Conservation (phyloP, 2,113 vertebrate genomes). For the Galemys pyrenaicus region DNA sequence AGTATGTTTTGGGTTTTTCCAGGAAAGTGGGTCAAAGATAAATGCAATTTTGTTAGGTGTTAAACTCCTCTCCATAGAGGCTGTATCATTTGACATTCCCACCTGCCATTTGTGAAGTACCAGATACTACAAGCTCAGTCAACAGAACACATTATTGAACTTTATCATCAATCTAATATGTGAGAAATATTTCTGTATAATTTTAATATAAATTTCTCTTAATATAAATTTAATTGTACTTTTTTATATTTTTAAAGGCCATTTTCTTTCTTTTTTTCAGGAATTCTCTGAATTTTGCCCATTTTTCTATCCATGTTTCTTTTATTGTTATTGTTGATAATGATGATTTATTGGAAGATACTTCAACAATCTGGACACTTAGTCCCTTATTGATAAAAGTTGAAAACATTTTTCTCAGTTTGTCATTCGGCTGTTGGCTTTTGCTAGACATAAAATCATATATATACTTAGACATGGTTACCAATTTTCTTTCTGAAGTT, state of each 20-base stretch:
- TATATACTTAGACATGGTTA: neutral
- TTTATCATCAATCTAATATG: neutral
- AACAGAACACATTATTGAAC: neutral
- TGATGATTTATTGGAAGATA: neutral
- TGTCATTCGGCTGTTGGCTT: conserved; percentile 36
- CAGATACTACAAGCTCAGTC: neutral
- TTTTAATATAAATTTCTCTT: conserved; percentile 40
- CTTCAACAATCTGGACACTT: neutral
- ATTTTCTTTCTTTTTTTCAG: neutral
- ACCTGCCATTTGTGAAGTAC: neutral
- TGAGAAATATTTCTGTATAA: neutral
- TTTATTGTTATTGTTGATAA: neutral
- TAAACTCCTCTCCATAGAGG: neutral
- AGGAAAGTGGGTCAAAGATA: neutral
- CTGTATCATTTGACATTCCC: neutral
- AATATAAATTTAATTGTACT: neutral
- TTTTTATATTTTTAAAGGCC: neutral
- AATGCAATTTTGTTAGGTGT: neutral
- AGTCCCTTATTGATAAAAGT: neutral
- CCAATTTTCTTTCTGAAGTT: neutral
- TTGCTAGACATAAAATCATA: conserved; percentile 19
- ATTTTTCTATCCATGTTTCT: neutral
- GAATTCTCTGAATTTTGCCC: neutral
- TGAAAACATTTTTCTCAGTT: neutral
- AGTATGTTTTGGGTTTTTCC: neutral